Evolutionary conservation across 2,113 vertebrate genomes (phyloP).

Genomic region (Oophaga pumilio): DNA sequence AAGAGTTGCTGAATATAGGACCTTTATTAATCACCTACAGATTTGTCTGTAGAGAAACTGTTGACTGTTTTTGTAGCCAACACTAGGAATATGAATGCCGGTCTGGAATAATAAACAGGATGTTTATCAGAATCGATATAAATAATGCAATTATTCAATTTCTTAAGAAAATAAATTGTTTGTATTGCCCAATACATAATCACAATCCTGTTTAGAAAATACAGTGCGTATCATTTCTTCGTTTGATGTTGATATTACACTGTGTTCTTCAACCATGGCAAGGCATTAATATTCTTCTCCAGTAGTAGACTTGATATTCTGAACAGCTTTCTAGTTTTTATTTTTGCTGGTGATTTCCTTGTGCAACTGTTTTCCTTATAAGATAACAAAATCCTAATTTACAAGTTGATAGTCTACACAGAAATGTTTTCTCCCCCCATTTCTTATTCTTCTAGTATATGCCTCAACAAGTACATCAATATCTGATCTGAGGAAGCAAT

Average conservation of each 20-base stretch:
- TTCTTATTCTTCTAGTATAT: conserved; percentile 7
- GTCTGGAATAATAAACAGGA: too few relatives aligned
- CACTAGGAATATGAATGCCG: too few relatives aligned
- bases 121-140: not conserved
- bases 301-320: not conserved
- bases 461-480: conserved; percentile 7
- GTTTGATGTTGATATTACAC: not conserved
- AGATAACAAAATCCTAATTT: too few relatives aligned
- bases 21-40: too few relatives aligned
- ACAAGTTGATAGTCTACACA: conserved; percentile 7
- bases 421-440: not conserved
- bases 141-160: not conserved
- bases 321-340: not conserved
- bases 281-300: conserved; percentile 11
- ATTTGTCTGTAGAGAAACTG: too few relatives aligned
- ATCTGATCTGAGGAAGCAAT: conserved; percentile 21
- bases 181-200: not conserved
- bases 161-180: not conserved
- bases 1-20: too few relatives aligned
- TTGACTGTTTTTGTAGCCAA: too few relatives aligned
- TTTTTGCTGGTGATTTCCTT: not conserved
- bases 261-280: not conserved
- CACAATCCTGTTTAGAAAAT: not conserved
- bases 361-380: not conserved
- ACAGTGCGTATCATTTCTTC: not conserved